Conservation (phyloP, 2,797 vertebrate genomes). For the Amblyraja radiata region DNA sequence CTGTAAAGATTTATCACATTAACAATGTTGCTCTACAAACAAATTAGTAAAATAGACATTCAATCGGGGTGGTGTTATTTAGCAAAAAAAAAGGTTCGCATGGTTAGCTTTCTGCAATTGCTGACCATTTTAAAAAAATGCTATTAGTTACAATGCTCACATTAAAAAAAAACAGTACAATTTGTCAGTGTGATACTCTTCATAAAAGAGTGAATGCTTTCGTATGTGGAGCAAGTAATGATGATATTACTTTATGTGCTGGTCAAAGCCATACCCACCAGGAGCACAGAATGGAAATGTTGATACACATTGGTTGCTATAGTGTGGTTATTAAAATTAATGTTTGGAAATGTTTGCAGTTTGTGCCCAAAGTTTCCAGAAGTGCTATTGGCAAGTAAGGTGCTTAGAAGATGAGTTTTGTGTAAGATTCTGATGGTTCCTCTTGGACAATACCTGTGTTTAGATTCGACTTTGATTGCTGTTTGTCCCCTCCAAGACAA, state of each 20-base stretch:
- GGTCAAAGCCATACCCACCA: neutral
- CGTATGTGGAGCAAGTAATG: neutral
- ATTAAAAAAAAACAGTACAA: neutral
- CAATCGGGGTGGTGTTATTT: neutral
- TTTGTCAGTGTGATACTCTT: neutral
- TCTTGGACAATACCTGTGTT: neutral
- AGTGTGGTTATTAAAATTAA: neutral
- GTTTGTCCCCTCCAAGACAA: neutral
- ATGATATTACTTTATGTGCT: neutral
- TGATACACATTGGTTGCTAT: too few species aligned
- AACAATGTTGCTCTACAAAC: constrained; percentile 1
- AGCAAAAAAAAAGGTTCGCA: neutral
- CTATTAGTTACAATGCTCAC: too few species aligned
- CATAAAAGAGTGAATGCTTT: neutral
- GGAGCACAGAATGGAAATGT: neutral
- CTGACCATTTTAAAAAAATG: neutral
- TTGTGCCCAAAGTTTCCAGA: neutral
- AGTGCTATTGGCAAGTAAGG: neutral
- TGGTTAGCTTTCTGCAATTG: neutral
- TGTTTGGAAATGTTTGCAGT: neutral
- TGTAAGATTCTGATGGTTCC: neutral
- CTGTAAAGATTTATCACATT: constrained; percentile 14
- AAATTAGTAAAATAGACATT: neutral
- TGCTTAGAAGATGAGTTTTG: neutral
- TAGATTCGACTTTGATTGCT: neutral